Conservation (phyloP, 37 sponge, comb jelly and placozoan species). For the Haliclona indistincta region DNA sequence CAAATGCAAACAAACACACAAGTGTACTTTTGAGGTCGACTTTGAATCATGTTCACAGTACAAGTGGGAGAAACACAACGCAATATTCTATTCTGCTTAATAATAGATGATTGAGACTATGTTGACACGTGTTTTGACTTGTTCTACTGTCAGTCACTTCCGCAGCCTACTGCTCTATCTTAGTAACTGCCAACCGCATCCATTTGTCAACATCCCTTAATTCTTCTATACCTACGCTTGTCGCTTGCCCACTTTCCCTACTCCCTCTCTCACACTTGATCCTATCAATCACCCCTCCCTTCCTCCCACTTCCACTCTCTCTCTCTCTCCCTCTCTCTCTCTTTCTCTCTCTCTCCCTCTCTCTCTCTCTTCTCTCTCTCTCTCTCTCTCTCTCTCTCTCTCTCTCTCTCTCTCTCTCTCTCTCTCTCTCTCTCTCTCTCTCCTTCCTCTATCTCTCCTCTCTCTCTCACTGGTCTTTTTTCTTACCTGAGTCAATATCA, state of each 20-base stretch:
- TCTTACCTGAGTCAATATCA: slow-evolving; percentile 73
- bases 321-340: background rate
- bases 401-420: slow-evolving; percentile 47
- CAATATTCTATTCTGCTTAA: too few relatives aligned
- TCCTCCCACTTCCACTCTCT: background rate
- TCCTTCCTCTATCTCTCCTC: slow-evolving; percentile 48
- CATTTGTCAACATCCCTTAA: too few relatives aligned
- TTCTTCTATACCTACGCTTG: too few relatives aligned
- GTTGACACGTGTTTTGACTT: too few relatives aligned
- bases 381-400: slow-evolving; percentile 84
- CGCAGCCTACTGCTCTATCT: too few relatives aligned
- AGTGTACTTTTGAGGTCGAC: too few relatives aligned
- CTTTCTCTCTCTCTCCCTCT: background rate
- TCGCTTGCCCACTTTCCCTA: background rate
- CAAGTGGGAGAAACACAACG: too few relatives aligned
- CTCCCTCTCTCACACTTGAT: background rate
- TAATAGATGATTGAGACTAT: too few relatives aligned
- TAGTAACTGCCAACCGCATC: too few relatives aligned
- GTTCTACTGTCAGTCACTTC: too few relatives aligned
- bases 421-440: slow-evolving; percentile 11
- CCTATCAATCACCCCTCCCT: background rate
- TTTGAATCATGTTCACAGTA: too few relatives aligned
- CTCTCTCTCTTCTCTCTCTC: slow-evolving; percentile 50
- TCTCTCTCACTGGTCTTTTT: slow-evolving; percentile 77
- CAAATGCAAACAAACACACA: too few relatives aligned